Conservation (phyloP, 2,888 invertebrate species). For the Xylota sylvarum region DNA sequence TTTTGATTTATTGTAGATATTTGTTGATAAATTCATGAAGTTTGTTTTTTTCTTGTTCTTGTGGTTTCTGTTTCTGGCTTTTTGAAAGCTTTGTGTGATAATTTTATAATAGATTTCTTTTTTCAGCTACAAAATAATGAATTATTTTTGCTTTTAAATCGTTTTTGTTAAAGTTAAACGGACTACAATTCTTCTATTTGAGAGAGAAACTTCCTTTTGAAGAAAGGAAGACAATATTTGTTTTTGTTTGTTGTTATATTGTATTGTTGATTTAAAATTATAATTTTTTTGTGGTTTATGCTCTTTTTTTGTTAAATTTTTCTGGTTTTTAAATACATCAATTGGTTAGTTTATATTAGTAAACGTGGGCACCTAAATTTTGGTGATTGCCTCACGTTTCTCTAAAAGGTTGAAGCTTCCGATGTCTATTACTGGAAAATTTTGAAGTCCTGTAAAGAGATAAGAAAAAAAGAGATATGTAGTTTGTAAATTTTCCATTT, state of each 20-base stretch:
- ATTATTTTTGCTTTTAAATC: slow-evolving; percentile 71
- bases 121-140: slow-evolving; percentile 45
- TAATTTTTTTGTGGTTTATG: slow-evolving; percentile 52
- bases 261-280: slow-evolving; percentile 66
- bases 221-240: slow-evolving; percentile 35
- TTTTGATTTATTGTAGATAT: slow-evolving; percentile 80
- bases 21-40: slow-evolving; percentile 84
- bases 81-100: slow-evolving; percentile 70
- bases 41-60: slow-evolving; percentile 79
- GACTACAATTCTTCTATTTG: slow-evolving; percentile 6
- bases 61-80: slow-evolving; percentile 69
- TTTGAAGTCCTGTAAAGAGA: slow-evolving; percentile 92
- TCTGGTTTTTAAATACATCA: slow-evolving; percentile 73
- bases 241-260: slow-evolving; percentile 29
- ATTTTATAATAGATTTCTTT: slow-evolving; percentile 70
- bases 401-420: slow-evolving; percentile 98
- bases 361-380: slow-evolving; percentile 76
- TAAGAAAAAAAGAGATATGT: slow-evolving; percentile 53
- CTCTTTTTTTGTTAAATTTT: slow-evolving; percentile 56
- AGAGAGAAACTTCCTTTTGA: slow-evolving; percentile 9
- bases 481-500: background rate
- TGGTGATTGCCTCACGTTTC: slow-evolving; percentile 91
- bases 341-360: slow-evolving; percentile 64
- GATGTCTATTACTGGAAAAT: slow-evolving; percentile 98
- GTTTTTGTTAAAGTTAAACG: slow-evolving; percentile 65